Conservation (phyloP, 2,113 vertebrate genomes). For the Myxocyprinus asiaticus region DNA sequence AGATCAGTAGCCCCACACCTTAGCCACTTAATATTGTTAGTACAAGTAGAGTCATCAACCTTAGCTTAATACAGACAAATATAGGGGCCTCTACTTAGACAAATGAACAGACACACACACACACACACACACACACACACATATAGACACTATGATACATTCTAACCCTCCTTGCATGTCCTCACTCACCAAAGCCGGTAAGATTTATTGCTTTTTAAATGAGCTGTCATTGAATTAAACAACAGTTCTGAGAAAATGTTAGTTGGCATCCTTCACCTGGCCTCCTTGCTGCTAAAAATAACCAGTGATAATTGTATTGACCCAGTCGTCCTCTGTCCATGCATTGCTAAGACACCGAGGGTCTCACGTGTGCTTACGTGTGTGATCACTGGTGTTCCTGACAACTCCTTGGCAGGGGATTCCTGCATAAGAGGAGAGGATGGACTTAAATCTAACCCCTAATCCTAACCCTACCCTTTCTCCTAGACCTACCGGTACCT, state of each 20-base stretch:
- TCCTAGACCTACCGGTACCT: too few species aligned
- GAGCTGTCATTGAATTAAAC: conserved; percentile 49
- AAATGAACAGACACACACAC: not conserved
- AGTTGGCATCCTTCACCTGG: conserved; percentile 50
- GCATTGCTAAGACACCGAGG: conserved; percentile 65
- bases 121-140: not conserved
- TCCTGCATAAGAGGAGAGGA: not conserved
- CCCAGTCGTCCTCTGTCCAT: conserved; percentile 65
- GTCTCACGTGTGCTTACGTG: conserved; percentile 42
- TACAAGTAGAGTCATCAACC: conserved; percentile 25
- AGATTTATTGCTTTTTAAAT: conserved; percentile 57
- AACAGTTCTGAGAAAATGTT: conserved; percentile 47
- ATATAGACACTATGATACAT: not conserved
- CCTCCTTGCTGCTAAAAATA: conserved; percentile 67
- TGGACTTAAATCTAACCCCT: not conserved
- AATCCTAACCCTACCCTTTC: too few species aligned
- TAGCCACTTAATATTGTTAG: conserved; percentile 35
- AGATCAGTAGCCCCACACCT: conserved; percentile 43
- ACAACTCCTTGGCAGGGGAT: conserved; percentile 58
- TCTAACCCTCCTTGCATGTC: not conserved
- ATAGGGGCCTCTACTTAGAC: not conserved
- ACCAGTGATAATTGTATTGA: conserved; percentile 51
- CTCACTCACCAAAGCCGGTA: conserved; percentile 39
- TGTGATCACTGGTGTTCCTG: conserved; percentile 60
- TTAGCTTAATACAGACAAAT: conserved; percentile 34